Conservation (phyloP, 2,888 invertebrate species). For the Acheta domesticus region DNA sequence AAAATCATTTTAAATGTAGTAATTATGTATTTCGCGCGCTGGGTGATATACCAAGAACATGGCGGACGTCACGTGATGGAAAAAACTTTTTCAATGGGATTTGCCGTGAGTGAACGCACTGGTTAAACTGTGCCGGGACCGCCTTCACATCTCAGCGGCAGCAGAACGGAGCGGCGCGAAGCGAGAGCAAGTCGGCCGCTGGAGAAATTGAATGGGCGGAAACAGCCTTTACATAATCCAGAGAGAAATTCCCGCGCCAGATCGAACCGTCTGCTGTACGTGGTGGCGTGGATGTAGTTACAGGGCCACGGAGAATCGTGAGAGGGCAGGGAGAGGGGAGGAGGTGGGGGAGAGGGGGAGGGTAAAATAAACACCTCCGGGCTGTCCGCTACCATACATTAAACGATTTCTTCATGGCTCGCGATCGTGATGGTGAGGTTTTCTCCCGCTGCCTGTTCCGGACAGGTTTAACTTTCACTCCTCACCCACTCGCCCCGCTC, state of each 20-base stretch:
- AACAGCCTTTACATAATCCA: background rate
- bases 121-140: no score
- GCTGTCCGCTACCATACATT: slow-evolving; percentile 18
- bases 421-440: background rate
- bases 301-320: background rate
- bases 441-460: background rate
- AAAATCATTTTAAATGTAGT: no score
- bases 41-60: no score
- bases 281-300: background rate
- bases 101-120: no score
- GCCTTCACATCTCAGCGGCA: background rate
- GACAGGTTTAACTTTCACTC: slow-evolving; percentile 1
- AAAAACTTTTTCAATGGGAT: no score
- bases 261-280: background rate
- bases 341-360: no score
- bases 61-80: no score
- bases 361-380: background rate
- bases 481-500: background rate
- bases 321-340: background rate
- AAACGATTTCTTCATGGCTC: slow-evolving; percentile 1
- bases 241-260: background rate
- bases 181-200: background rate
- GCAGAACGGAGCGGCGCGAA: background rate
- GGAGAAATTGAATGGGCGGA: background rate
- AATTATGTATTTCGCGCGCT: no score